Conservation (phyloP, 1,140 invertebrate species). For the Drosophila azteca region DNA sequence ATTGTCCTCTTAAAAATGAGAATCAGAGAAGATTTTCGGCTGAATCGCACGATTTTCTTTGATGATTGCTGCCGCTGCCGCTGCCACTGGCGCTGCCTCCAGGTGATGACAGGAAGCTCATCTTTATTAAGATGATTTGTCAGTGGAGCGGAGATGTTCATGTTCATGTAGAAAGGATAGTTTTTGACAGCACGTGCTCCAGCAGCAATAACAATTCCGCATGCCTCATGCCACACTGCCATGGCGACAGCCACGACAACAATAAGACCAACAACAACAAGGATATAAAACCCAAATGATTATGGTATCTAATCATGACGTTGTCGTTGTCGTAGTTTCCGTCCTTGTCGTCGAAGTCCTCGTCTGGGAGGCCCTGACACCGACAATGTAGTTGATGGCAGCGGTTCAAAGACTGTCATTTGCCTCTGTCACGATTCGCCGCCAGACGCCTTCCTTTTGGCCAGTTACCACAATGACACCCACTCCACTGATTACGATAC, state of each 20-base stretch:
- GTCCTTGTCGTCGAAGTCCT: conserved; percentile 6
- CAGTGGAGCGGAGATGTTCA: conserved; percentile 21
- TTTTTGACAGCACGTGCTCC: conserved; percentile 50
- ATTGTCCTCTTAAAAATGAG: too few species aligned
- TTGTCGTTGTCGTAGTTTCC: conserved; percentile 40
- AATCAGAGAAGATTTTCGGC: too few species aligned
- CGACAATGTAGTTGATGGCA: conserved; percentile 78
- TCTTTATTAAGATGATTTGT: conserved; percentile 24
- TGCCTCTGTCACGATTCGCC: conserved; percentile 48
- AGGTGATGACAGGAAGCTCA: conserved; percentile 9
- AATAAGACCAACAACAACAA: conserved; percentile 70
- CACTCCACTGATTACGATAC: conserved; percentile 18
- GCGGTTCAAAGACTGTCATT: conserved; percentile 79
- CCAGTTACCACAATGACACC: conserved; percentile 33
- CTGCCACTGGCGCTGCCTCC: not conserved
- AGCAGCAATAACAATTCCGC: conserved; percentile 23
- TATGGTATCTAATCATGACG: conserved; percentile 82
- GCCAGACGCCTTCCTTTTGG: conserved; percentile 26
- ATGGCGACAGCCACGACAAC: conserved; percentile 58
- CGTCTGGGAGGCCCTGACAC: conserved; percentile 48
- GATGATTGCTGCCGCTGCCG: too few species aligned
- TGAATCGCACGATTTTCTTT: too few species aligned
- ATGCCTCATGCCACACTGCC: conserved; percentile 49
- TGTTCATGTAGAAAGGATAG: conserved; percentile 43
- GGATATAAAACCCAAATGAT: conserved; percentile 81